Evolutionary conservation across 2,888 invertebrate genomes (phyloP), one percentile per base, ranked within the genome.

Genomic region (Hemistola chrysoprasaria): DNA sequence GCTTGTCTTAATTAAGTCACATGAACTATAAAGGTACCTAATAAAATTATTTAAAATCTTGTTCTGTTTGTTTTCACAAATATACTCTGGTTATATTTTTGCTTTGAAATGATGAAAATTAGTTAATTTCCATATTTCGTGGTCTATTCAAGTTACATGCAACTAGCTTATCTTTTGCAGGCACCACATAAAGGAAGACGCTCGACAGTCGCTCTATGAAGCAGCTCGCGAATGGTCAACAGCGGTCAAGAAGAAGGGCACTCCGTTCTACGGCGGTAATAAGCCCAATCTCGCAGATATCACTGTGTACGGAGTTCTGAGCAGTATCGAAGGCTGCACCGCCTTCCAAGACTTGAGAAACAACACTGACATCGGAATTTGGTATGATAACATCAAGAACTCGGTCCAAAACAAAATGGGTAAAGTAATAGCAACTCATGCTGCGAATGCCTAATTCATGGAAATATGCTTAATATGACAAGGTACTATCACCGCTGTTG

Each of bases 251-350:
- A 89, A 90, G 25, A 93, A 92, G 53, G 93, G 94, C 1, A 90
- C 91, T 0, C 87, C 86, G 10, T 99, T 97, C 73, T 92, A 96
- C 83, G 99, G 99, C 4, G 99, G 98, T 0, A 77, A 91, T 8
- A 76, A 91, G 49, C 99, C 99, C 0, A 95, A 98, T 75, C 88
- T 99, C 4, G 96, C 98, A 0, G 99, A 99, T 88, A 86, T 99
- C 32, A 92, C 97, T 0, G 95, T 98, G 1, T 98, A 93, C 70
- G 98, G 98, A 1, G 92, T 97, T 1, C 87, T 98, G 2, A 95
- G 92, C 71, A 97, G 98, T 68, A 97, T 98, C 70, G 97, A 98
- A 80, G 98, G 98, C 0, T 98, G 98, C 65, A 77, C 90, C 24
- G 97, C 98, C 0, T 98, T 98, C 73, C 86, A 93, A 58, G 98